A percentile compares a stretch with the other conserved stretches of the same genome.
Conservation (phyloP, 2,113 vertebrate genomes). For the Xiphophorus couchianus region DNA sequence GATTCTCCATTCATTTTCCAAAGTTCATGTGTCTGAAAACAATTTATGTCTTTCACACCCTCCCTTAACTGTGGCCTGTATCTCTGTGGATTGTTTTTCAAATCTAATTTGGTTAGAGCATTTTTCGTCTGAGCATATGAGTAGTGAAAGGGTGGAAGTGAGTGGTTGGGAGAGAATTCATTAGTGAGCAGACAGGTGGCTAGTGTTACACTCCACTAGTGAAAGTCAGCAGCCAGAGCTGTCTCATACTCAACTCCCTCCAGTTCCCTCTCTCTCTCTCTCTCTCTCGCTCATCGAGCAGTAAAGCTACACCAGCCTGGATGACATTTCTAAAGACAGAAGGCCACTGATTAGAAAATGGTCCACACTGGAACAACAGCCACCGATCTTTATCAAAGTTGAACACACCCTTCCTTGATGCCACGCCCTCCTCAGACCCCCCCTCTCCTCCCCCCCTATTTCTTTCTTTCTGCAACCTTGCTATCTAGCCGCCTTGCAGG, state of each 20-base stretch:
- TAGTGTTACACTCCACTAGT: slow-evolving; percentile 77
- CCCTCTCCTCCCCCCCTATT: slow-evolving; percentile 27
- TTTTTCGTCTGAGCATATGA: slow-evolving; percentile 19
- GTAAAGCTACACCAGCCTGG: slow-evolving; percentile 69
- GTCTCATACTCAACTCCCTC: slow-evolving; percentile 43
- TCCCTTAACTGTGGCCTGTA: slow-evolving; percentile 22
- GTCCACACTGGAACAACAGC: slow-evolving; percentile 80
- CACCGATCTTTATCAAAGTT: slow-evolving; percentile 82
- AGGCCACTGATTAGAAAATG: slow-evolving; percentile 82
- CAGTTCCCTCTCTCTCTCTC: slow-evolving; percentile 4
- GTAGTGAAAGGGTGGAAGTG: slow-evolving; percentile 57
- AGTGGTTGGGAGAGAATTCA: slow-evolving; percentile 80
- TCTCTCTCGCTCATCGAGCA: slow-evolving; percentile 22
- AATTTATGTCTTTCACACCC: background rate
- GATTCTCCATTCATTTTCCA: background rate
- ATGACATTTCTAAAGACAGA: slow-evolving; percentile 78
- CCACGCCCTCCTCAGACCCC: too few species aligned
- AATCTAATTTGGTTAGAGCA: slow-evolving; percentile 55
- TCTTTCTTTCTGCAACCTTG: slow-evolving; percentile 66
- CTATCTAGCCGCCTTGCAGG: slow-evolving; percentile 78
- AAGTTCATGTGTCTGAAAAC: background rate
- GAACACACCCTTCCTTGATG: slow-evolving; percentile 43
- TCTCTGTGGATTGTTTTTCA: slow-evolving; percentile 34
- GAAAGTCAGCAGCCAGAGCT: slow-evolving; percentile 72
- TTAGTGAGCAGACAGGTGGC: slow-evolving; percentile 80